Evolutionary conservation across 2,888 invertebrate genomes (phyloP), one percentile per base, ranked within the genome.

Genomic region (Morpho helenor): DNA sequence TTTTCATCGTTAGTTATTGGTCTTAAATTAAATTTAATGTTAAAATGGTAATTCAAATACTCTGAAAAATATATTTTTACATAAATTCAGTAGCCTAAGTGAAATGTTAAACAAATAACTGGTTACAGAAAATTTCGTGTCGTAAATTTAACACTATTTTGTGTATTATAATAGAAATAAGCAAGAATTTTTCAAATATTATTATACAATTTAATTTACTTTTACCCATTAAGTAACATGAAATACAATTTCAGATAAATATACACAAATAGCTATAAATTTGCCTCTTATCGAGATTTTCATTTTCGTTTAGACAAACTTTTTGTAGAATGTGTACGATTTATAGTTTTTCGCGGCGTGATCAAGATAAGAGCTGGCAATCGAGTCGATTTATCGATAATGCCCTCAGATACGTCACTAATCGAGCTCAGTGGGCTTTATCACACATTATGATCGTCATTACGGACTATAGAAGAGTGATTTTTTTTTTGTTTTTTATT

Each of bases 311-410:
- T 48, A 52, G 56, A 57, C 54, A 51, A 57, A 52, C 45, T 48
- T 43, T 63, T 57, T 52, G 60, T 60, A 52, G 47, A 54, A 60
- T 55, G 52, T 51, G 74, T 70, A 68, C 71, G 75, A 82, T 79
- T 84, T 85, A 87, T 86, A 81, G 84, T 84, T 83, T 82, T 73
- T 75, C 77, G 67, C 66, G 64, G 59, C 53, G 43, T 65, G 77
- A 85, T 87, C 86, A 75, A 79, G 87, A 86, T 86, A 84, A 71
- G 67, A 64, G 68, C 65, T 67, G 69, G 69, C 79, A 80, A 84
- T 84, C 81, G 82, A 79, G 67, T 77, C 76, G 80, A 79, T 85
- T 76, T 76, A 84, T 87, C 87, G 88, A 88, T 87, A 87, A 80
- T 70, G 80, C 78, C 77, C 66, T 60, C 66, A 67, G 79, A 78